These are phyloP conservation scores for Streptopelia turtur DNA, from an alignment of 2,797 vertebrate genomes.

Conservation along the genomic window DNA sequence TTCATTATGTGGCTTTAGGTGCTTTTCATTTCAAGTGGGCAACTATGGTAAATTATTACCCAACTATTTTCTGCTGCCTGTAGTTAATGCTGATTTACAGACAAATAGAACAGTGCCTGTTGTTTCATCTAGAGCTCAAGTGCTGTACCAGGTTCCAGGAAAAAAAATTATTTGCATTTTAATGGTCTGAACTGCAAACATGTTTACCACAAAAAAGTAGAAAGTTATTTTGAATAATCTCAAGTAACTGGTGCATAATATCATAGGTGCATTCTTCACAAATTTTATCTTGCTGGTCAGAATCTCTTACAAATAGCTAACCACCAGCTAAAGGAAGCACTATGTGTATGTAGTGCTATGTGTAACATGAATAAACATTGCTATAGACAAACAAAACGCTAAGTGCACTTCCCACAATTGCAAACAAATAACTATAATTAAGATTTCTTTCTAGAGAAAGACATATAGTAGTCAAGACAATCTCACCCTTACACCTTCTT, in stretches of 20 bases:
- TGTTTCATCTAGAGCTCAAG: neutral
- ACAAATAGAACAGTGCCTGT: neutral
- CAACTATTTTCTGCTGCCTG: constrained; percentile 43
- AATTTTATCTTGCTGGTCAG: neutral
- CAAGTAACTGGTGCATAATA: neutral
- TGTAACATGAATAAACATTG: neutral
- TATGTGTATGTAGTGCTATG: neutral
- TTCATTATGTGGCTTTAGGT: neutral
- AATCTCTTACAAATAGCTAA: neutral
- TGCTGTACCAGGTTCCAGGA: neutral
- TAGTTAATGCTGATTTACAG: neutral
- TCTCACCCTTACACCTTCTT: neutral
- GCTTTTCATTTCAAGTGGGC: neutral
- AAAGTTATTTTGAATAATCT: neutral
- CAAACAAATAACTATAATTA: neutral
- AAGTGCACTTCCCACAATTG: neutral
- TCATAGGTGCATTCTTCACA: neutral
- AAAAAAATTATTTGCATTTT: neutral
- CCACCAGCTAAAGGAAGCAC: neutral
- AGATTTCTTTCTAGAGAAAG: neutral
- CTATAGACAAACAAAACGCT: neutral
- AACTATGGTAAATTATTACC: constrained; percentile 59
- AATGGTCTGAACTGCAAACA: neutral
- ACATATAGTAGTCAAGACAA: neutral
- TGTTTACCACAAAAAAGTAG: neutral